Evolutionary conservation across 2,797 vertebrate species (phyloP).

Genomic region (Babyrousa celebensis): DNA sequence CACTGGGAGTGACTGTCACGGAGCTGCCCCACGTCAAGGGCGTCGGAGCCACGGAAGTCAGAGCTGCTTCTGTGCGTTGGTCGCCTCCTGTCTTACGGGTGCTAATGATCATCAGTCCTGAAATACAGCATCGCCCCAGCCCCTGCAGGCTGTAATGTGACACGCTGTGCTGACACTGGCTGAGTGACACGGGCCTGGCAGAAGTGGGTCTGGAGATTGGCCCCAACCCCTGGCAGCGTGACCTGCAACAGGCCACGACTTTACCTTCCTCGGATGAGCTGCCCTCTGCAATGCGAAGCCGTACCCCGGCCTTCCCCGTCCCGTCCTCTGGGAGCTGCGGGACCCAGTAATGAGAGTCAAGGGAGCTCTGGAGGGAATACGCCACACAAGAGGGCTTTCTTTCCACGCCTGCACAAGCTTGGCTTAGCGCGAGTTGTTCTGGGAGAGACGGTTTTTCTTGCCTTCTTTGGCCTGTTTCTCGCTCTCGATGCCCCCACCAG

Average conservation of each 20-base stretch:
- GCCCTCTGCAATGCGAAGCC: accelerated
- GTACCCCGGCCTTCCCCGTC: background rate
- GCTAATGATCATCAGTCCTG: background rate
- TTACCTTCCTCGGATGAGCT: background rate
- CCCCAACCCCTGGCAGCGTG: background rate
- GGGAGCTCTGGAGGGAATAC: accelerated
- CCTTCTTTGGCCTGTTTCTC: background rate
- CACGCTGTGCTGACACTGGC: background rate
- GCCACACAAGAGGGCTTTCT: background rate
- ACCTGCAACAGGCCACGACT: background rate
- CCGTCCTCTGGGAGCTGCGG: accelerated
- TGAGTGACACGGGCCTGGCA: background rate
- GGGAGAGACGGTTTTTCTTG: background rate
- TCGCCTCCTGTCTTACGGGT: background rate
- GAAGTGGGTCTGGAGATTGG: background rate
- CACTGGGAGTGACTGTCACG: background rate
- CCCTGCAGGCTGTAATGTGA: no score
- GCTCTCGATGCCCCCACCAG: background rate
- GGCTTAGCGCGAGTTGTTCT: background rate
- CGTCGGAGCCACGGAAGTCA: background rate
- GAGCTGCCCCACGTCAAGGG: accelerated
- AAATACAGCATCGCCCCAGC: background rate
- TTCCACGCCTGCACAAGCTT: background rate
- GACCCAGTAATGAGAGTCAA: background rate
- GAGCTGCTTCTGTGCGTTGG: accelerated